Evolutionary conservation across 1,140 invertebrate genomes (phyloP).

Genomic region (Chironomus tepperi): DNA sequence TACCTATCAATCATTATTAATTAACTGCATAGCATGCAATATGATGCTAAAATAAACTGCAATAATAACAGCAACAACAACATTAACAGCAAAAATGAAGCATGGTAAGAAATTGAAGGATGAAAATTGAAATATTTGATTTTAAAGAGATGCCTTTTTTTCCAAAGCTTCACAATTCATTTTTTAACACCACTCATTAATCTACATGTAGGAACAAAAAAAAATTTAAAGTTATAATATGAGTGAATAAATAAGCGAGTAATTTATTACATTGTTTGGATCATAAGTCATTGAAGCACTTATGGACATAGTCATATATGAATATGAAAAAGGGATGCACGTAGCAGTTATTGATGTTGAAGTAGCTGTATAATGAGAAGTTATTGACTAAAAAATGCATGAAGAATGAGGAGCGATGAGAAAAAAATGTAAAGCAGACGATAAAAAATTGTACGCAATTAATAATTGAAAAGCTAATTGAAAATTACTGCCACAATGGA

Average conservation of each 20-base stretch:
- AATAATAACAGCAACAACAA: constrained; percentile 31
- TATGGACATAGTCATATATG: not conserved
- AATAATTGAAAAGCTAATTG: constrained; percentile 14
- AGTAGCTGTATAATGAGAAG: too few species aligned
- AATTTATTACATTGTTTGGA: constrained; percentile 9
- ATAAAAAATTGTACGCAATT: constrained; percentile 9
- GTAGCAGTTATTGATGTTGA: too few species aligned
- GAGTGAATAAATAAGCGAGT: not conserved
- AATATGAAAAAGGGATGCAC: too few species aligned
- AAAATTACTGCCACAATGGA: not conserved
- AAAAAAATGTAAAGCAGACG: constrained; percentile 8
- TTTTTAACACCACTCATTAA: constrained; percentile 14
- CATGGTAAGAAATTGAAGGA: not conserved
- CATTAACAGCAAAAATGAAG: constrained; percentile 37
- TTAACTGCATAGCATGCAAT: not conserved
- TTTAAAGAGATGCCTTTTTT: constrained; percentile 2
- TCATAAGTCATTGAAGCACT: not conserved
- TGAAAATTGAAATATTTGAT: constrained; percentile 6
- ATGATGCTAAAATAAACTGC: constrained; percentile 36
- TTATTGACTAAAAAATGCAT: not conserved
- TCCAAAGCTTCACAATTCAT: not conserved
- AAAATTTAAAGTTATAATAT: too few species aligned
- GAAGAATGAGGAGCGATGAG: not conserved
- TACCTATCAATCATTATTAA: constrained; percentile 9
- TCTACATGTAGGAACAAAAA: not conserved